A percentile compares a stretch with the other conserved stretches of the same genome.
Evolutionary conservation across 2,888 invertebrate genomes (phyloP).

Genomic region (Philereme vetulata): DNA sequence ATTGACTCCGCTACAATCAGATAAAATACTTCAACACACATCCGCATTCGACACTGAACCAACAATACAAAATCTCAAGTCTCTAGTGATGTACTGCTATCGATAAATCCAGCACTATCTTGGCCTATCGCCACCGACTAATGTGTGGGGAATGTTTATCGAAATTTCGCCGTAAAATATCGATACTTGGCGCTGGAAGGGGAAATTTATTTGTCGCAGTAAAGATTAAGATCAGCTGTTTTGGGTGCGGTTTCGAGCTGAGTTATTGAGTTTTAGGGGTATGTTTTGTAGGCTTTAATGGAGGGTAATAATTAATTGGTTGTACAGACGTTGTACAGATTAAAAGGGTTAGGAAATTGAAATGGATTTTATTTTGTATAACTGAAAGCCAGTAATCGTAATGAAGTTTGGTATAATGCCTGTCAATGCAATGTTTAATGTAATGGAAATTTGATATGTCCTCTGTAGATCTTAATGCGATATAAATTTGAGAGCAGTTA

Average conservation of each 20-base stretch:
- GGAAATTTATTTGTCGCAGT: slow-evolving; percentile 35
- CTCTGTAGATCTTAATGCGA: too few species aligned
- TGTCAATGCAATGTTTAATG: too few species aligned
- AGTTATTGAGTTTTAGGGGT: slow-evolving; percentile 14
- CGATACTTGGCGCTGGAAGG: slow-evolving; percentile 33
- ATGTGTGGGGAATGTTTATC: slow-evolving; percentile 37
- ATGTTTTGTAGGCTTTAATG: slow-evolving; percentile 7
- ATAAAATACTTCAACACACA: slow-evolving; percentile 17
- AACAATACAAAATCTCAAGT: slow-evolving; percentile 10
- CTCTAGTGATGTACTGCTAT: slow-evolving; percentile 22
- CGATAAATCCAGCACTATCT: slow-evolving; percentile 23
- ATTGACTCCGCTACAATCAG: background rate
- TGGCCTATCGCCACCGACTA: slow-evolving; percentile 31
- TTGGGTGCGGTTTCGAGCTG: slow-evolving; percentile 14
- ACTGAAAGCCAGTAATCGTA: background rate
- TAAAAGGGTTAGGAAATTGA: background rate
- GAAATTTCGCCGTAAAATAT: slow-evolving; percentile 37
- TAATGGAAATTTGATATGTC: too few species aligned
- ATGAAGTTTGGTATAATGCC: too few species aligned
- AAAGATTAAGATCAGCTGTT: slow-evolving; percentile 21
- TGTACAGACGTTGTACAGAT: background rate
- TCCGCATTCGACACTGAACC: slow-evolving; percentile 4
- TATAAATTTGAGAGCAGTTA: too few species aligned
- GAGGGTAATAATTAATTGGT: slow-evolving; percentile 5
- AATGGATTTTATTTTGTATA: background rate